Base-by-base conservation (phyloP, 2,888 invertebrate genomes). In the Cepaea hortensis region DNA sequence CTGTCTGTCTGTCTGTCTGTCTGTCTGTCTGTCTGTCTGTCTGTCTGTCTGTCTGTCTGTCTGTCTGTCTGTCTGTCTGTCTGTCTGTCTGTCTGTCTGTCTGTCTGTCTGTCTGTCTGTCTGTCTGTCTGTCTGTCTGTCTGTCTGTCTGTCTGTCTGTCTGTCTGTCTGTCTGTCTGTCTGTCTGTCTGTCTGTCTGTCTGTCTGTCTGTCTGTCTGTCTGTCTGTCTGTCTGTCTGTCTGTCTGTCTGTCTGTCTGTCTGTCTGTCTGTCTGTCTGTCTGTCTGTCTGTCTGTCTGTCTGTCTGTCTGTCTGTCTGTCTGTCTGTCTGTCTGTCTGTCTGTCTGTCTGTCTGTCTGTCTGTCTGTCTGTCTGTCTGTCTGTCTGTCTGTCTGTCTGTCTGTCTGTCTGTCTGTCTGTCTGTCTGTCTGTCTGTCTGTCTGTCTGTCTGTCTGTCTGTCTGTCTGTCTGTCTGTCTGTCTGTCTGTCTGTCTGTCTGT, bases 101-200 rank as follows among this genome's bases (percentile, higher is more conserved):
- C 73, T 83, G 23, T 73, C 6, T 83, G 61, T 83, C 6, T 73
- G n/a, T 82, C 70, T 68, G 48, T 83, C 50, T 73, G 55, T 83
- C 50, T 83, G 55, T 83, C 7, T 83, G 11, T 83, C 50, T 73
- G 50, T 83, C 50, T 83, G n/a, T 83, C 13, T 81, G 18, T 81
- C 62, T 81, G 23, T 81, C 62, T 81, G 18, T 81, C 62, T 81
- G 48, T 77, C 77, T 77, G 48, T 77, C 48, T 77, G 48, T 77
- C 48, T 77, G 48, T 77, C 5, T 77, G n/a, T 77, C 48, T 77
- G n/a, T 50, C 48, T 77, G n/a, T 77, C 48, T 77, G 11, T 77
- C 5, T 77, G n/a, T 50, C 4, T 77, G n/a, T 77, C 48, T 73
- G 20, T 83, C 73, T 83, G 23, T 73, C 55, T 83, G 61, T 83